Conservation (phyloP, 2,888 invertebrate genomes). For the Sminthurides aquaticus region DNA sequence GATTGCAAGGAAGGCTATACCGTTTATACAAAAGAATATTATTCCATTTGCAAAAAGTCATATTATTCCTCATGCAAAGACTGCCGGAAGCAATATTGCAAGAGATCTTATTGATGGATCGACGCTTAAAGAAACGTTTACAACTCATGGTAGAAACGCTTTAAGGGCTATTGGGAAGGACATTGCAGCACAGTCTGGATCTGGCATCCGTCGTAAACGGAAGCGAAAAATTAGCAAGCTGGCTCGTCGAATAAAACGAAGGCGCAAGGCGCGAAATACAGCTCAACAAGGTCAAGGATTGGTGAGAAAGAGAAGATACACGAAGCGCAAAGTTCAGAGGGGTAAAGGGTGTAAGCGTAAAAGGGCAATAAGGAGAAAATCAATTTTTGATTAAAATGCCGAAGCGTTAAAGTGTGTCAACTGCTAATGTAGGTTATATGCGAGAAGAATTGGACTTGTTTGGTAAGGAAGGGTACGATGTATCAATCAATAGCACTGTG, state of each 20-base stretch:
- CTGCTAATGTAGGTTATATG: background rate
- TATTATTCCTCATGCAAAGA: no score
- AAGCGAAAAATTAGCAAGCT: no score
- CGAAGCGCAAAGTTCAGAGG: no score
- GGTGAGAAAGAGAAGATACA: no score
- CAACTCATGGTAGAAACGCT: background rate
- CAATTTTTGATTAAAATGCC: no score
- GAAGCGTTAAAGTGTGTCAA: background rate
- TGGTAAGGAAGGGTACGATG: constrained; percentile 21
- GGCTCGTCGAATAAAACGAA: no score
- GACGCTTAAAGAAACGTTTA: constrained; percentile 11
- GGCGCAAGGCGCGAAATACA: no score
- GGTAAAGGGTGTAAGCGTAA: no score
- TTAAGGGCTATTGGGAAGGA: constrained; percentile 8
- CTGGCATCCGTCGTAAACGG: no score
- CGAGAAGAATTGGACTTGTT: constrained; percentile 27
- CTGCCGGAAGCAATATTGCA: constrained; percentile 3
- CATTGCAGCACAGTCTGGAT: constrained; percentile 16
- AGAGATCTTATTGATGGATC: constrained; percentile 1
- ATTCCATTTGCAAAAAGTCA: constrained; percentile 12
- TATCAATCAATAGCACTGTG: constrained; percentile 7
- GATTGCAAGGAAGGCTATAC: background rate
- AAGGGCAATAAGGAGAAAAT: no score
- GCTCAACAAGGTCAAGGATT: no score
- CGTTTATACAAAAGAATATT: constrained; percentile 6